A percentile compares a stretch with the other conserved stretches of the same genome.
Evolutionary conservation across 2,888 invertebrate genomes (phyloP).

Genomic region (Nebria brevicollis): DNA sequence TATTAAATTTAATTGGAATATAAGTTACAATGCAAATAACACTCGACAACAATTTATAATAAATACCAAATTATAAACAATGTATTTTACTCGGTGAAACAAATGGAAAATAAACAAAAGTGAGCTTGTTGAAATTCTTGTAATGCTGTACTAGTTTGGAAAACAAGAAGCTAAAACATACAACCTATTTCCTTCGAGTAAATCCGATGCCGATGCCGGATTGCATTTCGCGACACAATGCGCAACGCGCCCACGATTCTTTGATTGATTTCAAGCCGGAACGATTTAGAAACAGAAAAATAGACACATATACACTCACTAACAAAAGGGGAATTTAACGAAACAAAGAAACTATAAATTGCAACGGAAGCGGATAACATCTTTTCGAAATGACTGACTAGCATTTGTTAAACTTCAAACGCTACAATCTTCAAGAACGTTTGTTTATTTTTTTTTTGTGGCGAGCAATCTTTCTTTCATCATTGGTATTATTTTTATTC

Average conservation of each 20-base stretch:
- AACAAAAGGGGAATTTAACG: not conserved
- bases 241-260: not conserved
- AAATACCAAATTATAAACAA: too few species aligned
- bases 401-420: conserved; percentile 1
- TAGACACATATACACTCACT: not conserved
- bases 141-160: not conserved
- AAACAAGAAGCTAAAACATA: not conserved
- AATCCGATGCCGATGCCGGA: not conserved
- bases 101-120: too few species aligned
- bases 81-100: too few species aligned
- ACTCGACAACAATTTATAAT: too few species aligned
- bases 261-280: not conserved
- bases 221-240: conserved; percentile 1
- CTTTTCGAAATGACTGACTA: not conserved
- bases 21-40: too few species aligned
- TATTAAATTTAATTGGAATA: too few species aligned
- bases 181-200: not conserved
- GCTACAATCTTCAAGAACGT: not conserved
- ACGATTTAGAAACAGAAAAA: not conserved
- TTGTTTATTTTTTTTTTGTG: not conserved
- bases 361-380: not conserved
- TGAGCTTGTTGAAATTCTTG: too few species aligned
- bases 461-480: not conserved
- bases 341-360: conserved; percentile 1
- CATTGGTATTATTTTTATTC: not conserved